phyloP scores from a whole-genome alignment of 2,113 vertebrate genomes.

The Caloenas nicobarica region DNA sequence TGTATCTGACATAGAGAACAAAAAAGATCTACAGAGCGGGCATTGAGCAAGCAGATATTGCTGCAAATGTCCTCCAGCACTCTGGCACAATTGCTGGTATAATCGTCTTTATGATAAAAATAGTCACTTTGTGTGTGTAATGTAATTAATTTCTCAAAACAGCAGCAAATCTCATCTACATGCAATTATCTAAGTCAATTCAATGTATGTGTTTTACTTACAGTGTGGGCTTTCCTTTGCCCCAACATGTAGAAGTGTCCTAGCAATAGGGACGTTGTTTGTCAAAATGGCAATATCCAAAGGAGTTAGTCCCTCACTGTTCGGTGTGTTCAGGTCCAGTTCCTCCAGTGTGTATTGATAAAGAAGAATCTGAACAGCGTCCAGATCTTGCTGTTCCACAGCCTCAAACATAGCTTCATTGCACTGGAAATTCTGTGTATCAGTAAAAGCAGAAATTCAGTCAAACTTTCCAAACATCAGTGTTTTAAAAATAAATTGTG shows the following conservation, averaged over 20 bases:
- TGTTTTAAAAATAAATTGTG: neutral
- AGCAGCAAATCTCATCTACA: neutral
- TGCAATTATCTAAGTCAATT: neutral
- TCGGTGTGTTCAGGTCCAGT: conserved; percentile 94
- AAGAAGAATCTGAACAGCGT: conserved; percentile 89
- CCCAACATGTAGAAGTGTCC: conserved; percentile 87
- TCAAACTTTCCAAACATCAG: neutral
- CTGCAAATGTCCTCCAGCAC: neutral
- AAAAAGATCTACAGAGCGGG: neutral
- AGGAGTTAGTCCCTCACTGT: conserved; percentile 90
- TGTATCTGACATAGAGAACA: neutral
- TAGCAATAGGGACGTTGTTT: conserved; percentile 91
- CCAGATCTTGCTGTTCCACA: conserved; percentile 94
- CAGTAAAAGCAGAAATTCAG: neutral
- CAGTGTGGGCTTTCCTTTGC: conserved; percentile 94
- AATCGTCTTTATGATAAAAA: neutral
- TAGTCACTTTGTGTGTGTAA: neutral
- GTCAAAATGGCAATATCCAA: conserved; percentile 95
- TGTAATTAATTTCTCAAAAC: neutral
- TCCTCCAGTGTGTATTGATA: conserved; percentile 89
- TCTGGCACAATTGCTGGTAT: neutral
- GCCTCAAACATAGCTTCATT: conserved; percentile 92
- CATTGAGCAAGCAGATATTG: neutral
- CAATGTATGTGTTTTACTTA: conserved; percentile 77
- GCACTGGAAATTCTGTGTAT: conserved; percentile 86